Evolutionary conservation across 2,888 invertebrate genomes (phyloP), one percentile per base, ranked within the genome.

Genomic region (Linyphia triangularis): DNA sequence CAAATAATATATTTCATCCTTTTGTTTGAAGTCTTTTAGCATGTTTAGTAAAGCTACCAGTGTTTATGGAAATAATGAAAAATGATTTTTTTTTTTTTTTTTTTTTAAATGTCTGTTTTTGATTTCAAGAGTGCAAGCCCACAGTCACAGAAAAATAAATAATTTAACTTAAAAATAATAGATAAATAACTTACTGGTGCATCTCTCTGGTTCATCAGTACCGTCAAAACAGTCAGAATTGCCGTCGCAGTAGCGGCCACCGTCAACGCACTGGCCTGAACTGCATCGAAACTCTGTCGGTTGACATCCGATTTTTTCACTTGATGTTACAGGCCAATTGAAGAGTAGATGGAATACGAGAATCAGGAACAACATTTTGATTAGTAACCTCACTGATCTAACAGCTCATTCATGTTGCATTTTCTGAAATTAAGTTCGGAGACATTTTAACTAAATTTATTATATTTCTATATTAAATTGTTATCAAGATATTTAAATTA

Each of bases 221-320:
- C 79, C 75, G 28, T 89, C 89, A 19, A 63, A 79, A 28, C 89
- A 89, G 33, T 89, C 89, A 3, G 40, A 65, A 57, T 79, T 85
- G 3, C 85, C 85, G 26, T 89, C 89, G 26, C 89, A 89, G 30
- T 81, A 85, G 7, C 89, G 61, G 13, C 81, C 85, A 5, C 85
- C 79, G 22, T 89, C 85, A 2, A 89, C 85, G n/a, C 89, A 89
- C 59, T 89, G 89, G 19, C 89, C 89, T n/a, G 85, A 85, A 9
- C 75, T 77, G 63, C 89, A 92, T 9, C 79, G 70, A 65, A 84
- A 89, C 40, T 89, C 89, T 0, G 88, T 88, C 9, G 88, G 83
- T 63, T 67, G 70, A 22, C 88, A 88, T 1, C 82, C 88, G 33
- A 83, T 83, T 22, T 40, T 77, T 37, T 82, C 88, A n/a, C 63